phyloP scores from a whole-genome alignment of 2,797 vertebrate species.

The Cyclopterus lumpus region DNA sequence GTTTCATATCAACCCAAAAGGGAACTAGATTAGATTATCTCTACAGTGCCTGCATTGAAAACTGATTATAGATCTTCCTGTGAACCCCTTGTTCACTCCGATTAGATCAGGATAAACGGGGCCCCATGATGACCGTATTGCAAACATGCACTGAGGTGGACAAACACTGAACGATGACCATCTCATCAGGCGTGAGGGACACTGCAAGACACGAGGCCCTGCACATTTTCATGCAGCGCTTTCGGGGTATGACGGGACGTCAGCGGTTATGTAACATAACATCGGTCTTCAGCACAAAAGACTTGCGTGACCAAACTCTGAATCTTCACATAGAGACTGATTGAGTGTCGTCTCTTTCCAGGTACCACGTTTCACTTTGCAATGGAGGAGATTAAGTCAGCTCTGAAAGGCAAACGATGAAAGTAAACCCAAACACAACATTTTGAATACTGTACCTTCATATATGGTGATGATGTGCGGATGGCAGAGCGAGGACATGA shows the following conservation, averaged over 20 bases:
- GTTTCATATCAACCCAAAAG: neutral
- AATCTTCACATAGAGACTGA: slow-evolving; percentile 53
- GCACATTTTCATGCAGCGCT: slow-evolving; percentile 41
- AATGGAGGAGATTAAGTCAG: neutral
- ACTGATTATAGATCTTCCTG: neutral
- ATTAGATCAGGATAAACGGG: slow-evolving; percentile 14
- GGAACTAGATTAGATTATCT: neutral
- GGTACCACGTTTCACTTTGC: slow-evolving; percentile 40
- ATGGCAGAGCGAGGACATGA: slow-evolving; percentile 97
- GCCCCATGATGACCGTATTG: slow-evolving; percentile 9
- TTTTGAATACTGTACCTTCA: slow-evolving; percentile 86
- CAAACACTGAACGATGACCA: slow-evolving; percentile 33
- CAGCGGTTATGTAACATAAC: slow-evolving; percentile 66
- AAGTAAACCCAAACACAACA: neutral
- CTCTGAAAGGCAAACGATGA: neutral
- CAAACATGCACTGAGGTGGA: slow-evolving; percentile 38
- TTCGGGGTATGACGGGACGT: neutral
- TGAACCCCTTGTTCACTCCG: neutral
- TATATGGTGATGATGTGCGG: slow-evolving; percentile 96
- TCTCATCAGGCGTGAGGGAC: slow-evolving; percentile 52
- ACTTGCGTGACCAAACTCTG: slow-evolving; percentile 69
- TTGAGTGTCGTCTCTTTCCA: slow-evolving; percentile 9
- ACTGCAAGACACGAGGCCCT: slow-evolving; percentile 46
- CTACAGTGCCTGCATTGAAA: neutral
- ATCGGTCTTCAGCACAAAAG: slow-evolving; percentile 60